These are phyloP conservation scores for Gymnoscopelus microlampas DNA, from an alignment of 2,797 vertebrate genomes.

Conservation along the genomic window DNA sequence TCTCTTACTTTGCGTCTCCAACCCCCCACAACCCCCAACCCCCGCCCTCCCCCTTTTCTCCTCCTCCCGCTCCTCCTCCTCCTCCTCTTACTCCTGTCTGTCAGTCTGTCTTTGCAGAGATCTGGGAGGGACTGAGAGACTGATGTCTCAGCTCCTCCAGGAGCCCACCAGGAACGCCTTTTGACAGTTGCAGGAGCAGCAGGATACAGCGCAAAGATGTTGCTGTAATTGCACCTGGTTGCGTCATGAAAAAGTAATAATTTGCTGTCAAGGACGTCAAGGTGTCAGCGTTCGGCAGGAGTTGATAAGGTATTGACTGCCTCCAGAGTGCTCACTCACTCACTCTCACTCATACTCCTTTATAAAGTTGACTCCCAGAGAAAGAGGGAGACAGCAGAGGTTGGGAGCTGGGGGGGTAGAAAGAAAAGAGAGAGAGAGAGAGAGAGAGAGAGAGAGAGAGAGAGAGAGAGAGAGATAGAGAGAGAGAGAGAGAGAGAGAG, in stretches of 20 bases:
- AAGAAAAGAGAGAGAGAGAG: conserved; percentile 41
- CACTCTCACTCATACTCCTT: conserved; percentile 64
- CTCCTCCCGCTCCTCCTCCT: conserved; percentile 1
- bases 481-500: conserved; percentile 58
- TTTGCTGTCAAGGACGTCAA: conserved; percentile 87
- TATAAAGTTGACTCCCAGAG: conserved; percentile 80
- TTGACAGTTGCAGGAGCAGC: conserved; percentile 85
- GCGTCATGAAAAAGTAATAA: conserved; percentile 88
- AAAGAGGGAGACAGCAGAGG: conserved; percentile 71
- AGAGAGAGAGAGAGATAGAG: conserved; percentile 64
- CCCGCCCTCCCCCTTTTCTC: conserved; percentile 23
- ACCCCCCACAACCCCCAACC: neutral
- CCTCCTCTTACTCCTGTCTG: conserved; percentile 62
- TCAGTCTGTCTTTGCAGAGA: conserved; percentile 78
- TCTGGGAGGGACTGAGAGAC: conserved; percentile 77
- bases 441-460: conserved; percentile 21
- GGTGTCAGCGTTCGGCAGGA: conserved; percentile 85
- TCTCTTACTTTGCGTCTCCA: conserved; percentile 52
- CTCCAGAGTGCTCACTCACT: conserved; percentile 79
- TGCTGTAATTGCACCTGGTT: conserved; percentile 88
- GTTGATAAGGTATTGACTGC: conserved; percentile 84
- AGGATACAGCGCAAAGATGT: conserved; percentile 83
- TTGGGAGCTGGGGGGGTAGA: conserved; percentile 56
- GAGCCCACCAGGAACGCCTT: conserved; percentile 80
- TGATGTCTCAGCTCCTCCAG: conserved; percentile 83